Conservation (phyloP, 2,888 invertebrate species). For the Agrilus mali region DNA sequence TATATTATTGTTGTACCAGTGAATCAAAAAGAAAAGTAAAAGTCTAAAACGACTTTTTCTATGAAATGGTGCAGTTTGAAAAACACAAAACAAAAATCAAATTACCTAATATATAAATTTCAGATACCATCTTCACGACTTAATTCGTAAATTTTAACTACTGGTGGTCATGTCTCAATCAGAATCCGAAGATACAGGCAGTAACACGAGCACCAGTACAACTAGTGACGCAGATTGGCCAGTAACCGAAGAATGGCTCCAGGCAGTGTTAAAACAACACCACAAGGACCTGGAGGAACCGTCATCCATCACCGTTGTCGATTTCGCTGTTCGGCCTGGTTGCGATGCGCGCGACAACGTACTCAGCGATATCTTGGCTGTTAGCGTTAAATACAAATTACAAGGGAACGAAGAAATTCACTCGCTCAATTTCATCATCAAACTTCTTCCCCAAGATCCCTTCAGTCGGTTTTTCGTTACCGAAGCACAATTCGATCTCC, state of each 20-base stretch:
- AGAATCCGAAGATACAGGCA: slow-evolving; percentile 39
- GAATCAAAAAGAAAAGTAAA: too few species aligned
- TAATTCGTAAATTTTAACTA: too few species aligned
- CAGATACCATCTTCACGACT: too few species aligned
- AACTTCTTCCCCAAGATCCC: slow-evolving; percentile 65
- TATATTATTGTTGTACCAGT: too few species aligned
- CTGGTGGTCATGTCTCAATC: too few species aligned
- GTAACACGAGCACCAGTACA: slow-evolving; percentile 8
- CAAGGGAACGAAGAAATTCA: slow-evolving; percentile 22
- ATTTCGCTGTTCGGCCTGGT: slow-evolving; percentile 43
- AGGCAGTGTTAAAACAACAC: slow-evolving; percentile 37
- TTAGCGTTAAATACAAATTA: slow-evolving; percentile 51
- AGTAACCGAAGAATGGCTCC: slow-evolving; percentile 44
- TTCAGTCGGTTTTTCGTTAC: slow-evolving; percentile 70
- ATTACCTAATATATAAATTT: too few species aligned
- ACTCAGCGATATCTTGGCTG: slow-evolving; percentile 66
- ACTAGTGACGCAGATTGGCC: slow-evolving; percentile 35
- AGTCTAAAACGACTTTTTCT: too few species aligned
- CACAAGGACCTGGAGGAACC: slow-evolving; percentile 29
- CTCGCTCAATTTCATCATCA: slow-evolving; percentile 49
- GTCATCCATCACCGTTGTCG: slow-evolving; percentile 31
- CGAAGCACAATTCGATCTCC: slow-evolving; percentile 69
- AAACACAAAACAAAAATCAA: too few species aligned
- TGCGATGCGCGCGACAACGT: slow-evolving; percentile 58
- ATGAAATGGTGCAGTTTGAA: too few species aligned